Evolutionary conservation across 2,888 invertebrate species (phyloP).

Genomic region (Volucella inflata): DNA sequence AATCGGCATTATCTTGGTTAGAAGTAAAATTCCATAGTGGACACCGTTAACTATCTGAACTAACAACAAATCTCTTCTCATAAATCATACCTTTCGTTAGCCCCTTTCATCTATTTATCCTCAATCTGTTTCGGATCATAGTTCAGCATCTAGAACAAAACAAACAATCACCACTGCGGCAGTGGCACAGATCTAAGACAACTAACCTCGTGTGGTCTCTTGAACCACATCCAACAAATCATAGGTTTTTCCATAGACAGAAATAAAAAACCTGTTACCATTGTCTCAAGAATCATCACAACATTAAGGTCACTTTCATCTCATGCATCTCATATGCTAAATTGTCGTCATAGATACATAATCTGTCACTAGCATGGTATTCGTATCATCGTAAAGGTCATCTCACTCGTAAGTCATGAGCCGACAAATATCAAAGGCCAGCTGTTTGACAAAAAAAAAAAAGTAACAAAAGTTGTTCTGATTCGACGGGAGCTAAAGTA

Average conservation of each 20-base stretch:
- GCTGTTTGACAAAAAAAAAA: neutral
- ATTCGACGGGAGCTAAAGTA: constrained; percentile 3
- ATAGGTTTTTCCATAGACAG: neutral
- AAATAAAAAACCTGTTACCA: constrained; percentile 37
- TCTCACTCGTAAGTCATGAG: constrained; percentile 14
- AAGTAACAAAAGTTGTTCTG: constrained; percentile 4
- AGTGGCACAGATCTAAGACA: no score
- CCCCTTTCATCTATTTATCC: no score
- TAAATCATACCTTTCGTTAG: no score
- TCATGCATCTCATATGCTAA: constrained; percentile 25
- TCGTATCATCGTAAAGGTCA: constrained; percentile 29
- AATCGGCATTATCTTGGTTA: no score
- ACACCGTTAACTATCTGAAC: no score
- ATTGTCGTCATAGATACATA: constrained; percentile 18
- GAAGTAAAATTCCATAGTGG: no score
- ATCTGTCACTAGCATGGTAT: constrained; percentile 6
- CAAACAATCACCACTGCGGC: no score
- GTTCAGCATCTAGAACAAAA: no score
- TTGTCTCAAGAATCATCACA: constrained; percentile 30
- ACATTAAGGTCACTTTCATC: constrained; percentile 44
- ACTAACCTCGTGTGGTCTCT: neutral
- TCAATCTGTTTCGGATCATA: no score
- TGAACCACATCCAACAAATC: neutral
- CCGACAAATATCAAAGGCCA: constrained; percentile 30
- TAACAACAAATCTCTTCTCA: no score